phyloP scores from a whole-genome alignment of 2,888 invertebrate genomes.

The Brenthis hecate region DNA sequence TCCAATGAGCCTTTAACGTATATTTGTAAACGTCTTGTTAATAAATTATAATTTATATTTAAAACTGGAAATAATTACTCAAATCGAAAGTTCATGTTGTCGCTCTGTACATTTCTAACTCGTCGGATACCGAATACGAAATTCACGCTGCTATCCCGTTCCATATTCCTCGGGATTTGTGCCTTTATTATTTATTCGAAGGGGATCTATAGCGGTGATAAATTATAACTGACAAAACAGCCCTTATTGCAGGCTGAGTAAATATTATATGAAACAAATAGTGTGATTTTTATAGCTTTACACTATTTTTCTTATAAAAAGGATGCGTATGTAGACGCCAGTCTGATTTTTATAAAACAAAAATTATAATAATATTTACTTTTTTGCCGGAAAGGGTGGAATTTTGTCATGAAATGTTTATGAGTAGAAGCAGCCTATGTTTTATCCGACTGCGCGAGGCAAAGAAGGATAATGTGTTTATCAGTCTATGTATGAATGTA shows the following conservation, averaged over 20 bases:
- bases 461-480: too few species aligned
- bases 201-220: conserved; percentile 33
- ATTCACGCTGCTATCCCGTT: conserved; percentile 48
- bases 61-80: neutral
- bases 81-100: conserved; percentile 19
- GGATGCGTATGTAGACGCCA: neutral
- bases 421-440: too few species aligned
- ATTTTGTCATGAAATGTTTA: too few species aligned
- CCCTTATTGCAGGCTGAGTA: neutral
- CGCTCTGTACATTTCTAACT: conserved; percentile 41
- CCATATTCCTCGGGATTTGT: conserved; percentile 47
- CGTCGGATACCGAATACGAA: conserved; percentile 46
- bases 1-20: too few species aligned
- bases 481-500: too few species aligned
- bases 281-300: neutral
- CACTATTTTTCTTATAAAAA: neutral
- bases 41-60: neutral
- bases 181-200: conserved; percentile 47
- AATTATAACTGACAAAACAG: conserved; percentile 37
- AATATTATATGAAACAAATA: conserved; percentile 9
- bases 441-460: too few species aligned
- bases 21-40: too few species aligned
- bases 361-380: too few species aligned
- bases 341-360: neutral
- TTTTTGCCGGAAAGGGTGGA: too few species aligned